A percentile compares a stretch with the other conserved stretches of the same genome.
Evolutionary conservation across 1,140 invertebrate genomes (phyloP).

Genomic region (Euschistus heros): DNA sequence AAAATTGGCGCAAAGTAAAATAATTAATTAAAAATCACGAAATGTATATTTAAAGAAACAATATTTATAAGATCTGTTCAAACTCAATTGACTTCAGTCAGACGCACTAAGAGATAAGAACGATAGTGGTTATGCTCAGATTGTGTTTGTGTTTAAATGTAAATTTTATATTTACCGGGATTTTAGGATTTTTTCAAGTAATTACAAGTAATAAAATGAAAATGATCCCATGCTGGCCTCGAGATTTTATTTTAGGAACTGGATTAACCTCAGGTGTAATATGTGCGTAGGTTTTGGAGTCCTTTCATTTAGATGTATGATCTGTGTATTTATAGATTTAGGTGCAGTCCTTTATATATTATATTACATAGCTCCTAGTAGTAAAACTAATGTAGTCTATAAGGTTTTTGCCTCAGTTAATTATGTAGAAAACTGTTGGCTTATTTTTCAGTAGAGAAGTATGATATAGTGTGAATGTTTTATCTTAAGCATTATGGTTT

Average conservation of each 20-base stretch:
- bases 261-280: conserved; percentile 21
- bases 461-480: conserved; percentile 1
- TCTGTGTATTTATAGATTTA: conserved; percentile 17
- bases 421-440: neutral
- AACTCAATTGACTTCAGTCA: neutral
- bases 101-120: conserved; percentile 11
- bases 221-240: conserved; percentile 1
- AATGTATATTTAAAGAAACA: no score
- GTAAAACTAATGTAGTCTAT: no score
- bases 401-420: no score
- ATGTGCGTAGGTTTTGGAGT: conserved; percentile 21
- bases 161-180: neutral
- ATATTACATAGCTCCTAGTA: no score
- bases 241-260: conserved; percentile 19
- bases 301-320: conserved; percentile 4
- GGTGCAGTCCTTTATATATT: neutral
- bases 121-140: neutral
- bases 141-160: neutral
- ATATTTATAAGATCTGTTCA: no score
- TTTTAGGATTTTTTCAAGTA: neutral
- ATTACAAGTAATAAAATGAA: neutral
- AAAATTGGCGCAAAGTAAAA: no score
- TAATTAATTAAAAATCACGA: no score
- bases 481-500: neutral
- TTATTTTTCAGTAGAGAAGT: conserved; percentile 1